Conservation (phyloP, 2,113 vertebrate genomes). For the Mandrillus leucophaeus region DNA sequence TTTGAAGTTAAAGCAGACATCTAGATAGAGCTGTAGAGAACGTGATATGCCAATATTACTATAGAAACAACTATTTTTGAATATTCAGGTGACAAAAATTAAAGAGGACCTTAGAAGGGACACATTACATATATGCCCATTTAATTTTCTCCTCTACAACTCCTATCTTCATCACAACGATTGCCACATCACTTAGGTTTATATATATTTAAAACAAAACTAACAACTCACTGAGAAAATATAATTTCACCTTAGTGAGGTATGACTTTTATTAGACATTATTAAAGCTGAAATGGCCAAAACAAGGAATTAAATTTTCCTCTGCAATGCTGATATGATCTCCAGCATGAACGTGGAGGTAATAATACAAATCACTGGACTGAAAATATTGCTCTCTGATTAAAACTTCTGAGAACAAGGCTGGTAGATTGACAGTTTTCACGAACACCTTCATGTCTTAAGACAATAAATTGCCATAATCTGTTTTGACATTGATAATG, state of each 20-base stretch:
- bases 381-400: not conserved
- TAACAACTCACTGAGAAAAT: not conserved
- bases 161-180: not conserved
- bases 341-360: not conserved
- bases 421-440: not conserved
- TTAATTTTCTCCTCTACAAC: not conserved
- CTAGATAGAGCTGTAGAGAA: not conserved
- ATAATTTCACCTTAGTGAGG: not conserved
- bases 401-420: not conserved
- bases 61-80: not conserved
- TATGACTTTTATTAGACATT: not conserved
- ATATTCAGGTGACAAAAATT: not conserved
- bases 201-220: not conserved
- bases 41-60: not conserved
- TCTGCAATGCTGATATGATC: not conserved
- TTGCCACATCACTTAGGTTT: not conserved
- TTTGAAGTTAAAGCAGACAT: not conserved
- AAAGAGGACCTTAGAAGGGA: not conserved
- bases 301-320: not conserved
- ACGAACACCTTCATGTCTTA: not conserved
- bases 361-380: not conserved
- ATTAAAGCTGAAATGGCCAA: not conserved
- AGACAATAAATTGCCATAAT: not conserved
- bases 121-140: accelerated
- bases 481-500: not conserved